phyloP scores from a whole-genome alignment of 2,888 invertebrate species.

The Dinocampus coccinellae region DNA sequence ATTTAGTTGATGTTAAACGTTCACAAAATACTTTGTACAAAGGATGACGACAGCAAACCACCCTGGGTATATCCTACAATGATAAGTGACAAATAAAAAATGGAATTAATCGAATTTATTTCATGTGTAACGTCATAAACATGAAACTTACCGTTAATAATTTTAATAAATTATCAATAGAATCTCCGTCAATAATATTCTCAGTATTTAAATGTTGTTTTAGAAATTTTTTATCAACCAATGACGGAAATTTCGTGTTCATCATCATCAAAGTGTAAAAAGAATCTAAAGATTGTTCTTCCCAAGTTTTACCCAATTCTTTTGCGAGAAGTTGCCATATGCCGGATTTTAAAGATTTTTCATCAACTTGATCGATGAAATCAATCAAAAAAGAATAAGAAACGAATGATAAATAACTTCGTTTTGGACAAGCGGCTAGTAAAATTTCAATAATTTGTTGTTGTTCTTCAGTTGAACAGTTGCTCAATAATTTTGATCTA shows the following conservation, averaged over 20 bases:
- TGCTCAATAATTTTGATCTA: conserved; percentile 71
- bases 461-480: conserved; percentile 69
- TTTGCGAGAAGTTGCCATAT: conserved; percentile 76
- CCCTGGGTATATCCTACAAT: conserved; percentile 74
- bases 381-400: conserved; percentile 76
- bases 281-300: conserved; percentile 77
- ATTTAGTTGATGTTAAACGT: conserved; percentile 71
- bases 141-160: conserved; percentile 75
- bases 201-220: conserved; percentile 73
- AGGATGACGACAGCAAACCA: conserved; percentile 75
- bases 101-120: conserved; percentile 39
- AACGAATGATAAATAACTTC: conserved; percentile 75
- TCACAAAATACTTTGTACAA: conserved; percentile 75
- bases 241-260: conserved; percentile 69
- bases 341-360: conserved; percentile 71
- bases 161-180: conserved; percentile 72
- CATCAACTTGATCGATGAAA: conserved; percentile 72
- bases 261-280: conserved; percentile 74
- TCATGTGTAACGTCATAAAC: too few species aligned
- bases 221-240: conserved; percentile 72
- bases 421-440: conserved; percentile 73
- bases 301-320: conserved; percentile 75
- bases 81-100: conserved; percentile 6
- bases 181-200: conserved; percentile 74
- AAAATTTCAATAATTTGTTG: conserved; percentile 69